Evolutionary conservation across 1,140 invertebrate species (phyloP).

Genomic region (Ephestia elutella): DNA sequence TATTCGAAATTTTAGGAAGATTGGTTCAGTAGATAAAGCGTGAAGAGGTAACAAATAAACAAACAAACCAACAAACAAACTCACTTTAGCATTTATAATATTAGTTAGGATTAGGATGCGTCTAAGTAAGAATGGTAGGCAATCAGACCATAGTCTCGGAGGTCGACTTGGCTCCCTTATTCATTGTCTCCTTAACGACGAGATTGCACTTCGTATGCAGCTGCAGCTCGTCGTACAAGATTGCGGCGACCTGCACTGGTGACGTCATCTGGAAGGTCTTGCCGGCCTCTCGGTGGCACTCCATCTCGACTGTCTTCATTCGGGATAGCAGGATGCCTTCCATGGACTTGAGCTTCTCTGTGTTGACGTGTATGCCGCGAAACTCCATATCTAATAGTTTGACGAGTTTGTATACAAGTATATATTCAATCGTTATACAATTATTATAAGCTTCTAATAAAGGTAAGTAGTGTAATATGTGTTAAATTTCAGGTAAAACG

Average conservation of each 20-base stretch:
- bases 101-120: too few relatives aligned
- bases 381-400: constrained; percentile 68
- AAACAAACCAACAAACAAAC: too few relatives aligned
- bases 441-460: too few relatives aligned
- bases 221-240: constrained; percentile 75
- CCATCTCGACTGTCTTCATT: constrained; percentile 59
- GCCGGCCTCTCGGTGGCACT: constrained; percentile 67
- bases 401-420: too few relatives aligned
- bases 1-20: too few relatives aligned
- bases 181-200: constrained; percentile 64
- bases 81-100: too few relatives aligned
- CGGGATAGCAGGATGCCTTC: constrained; percentile 49
- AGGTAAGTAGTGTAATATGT: too few relatives aligned
- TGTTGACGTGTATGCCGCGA: constrained; percentile 61
- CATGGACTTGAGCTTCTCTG: constrained; percentile 59
- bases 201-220: constrained; percentile 67
- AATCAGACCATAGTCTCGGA: constrained; percentile 69
- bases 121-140: neutral
- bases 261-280: constrained; percentile 73
- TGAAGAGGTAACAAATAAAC: too few relatives aligned
- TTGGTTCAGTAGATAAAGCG: too few relatives aligned
- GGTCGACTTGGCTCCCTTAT: constrained; percentile 73
- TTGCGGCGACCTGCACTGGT: constrained; percentile 68
- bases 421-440: too few relatives aligned
- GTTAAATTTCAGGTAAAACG: too few relatives aligned